These are phyloP conservation scores for Tortrix viridana DNA, from an alignment of 2,888 invertebrate genomes.

Conservation along the genomic window DNA sequence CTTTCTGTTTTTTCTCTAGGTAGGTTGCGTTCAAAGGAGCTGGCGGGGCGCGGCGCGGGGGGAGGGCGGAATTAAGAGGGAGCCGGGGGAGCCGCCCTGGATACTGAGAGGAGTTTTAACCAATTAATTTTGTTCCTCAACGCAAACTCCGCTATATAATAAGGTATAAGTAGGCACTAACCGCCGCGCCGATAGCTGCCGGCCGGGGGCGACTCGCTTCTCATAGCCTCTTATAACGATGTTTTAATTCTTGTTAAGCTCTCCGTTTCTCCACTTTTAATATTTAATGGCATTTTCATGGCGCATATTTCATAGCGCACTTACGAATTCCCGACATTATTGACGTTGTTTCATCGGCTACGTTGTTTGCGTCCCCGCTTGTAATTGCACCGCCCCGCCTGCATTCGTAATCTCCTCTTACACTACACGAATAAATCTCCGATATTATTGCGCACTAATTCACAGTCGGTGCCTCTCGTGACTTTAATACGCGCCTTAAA, in stretches of 20 bases:
- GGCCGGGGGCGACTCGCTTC: slow-evolving; percentile 74
- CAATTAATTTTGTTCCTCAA: slow-evolving; percentile 86
- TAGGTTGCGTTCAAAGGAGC: slow-evolving; percentile 85
- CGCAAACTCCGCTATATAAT: slow-evolving; percentile 85
- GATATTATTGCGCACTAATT: not conserved
- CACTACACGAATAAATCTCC: not conserved
- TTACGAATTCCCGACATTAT: slow-evolving; percentile 78
- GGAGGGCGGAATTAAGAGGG: slow-evolving; percentile 77
- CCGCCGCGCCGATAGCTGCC: slow-evolving; percentile 81
- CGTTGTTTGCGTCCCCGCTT: slow-evolving; percentile 58
- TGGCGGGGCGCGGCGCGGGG: slow-evolving; percentile 67
- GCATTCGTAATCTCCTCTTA: slow-evolving; percentile 2
- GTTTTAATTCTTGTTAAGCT: slow-evolving; percentile 85
- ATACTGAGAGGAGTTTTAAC: slow-evolving; percentile 86
- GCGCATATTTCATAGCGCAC: slow-evolving; percentile 81
- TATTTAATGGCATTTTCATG: slow-evolving; percentile 84
- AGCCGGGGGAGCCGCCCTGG: slow-evolving; percentile 77
- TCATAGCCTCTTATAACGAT: slow-evolving; percentile 80
- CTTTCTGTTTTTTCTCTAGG: slow-evolving; percentile 85
- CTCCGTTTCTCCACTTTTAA: slow-evolving; percentile 84
- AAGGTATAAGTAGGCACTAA: slow-evolving; percentile 85
- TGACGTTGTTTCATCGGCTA: slow-evolving; percentile 66
- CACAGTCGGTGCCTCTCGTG: not conserved
- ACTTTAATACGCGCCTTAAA: not conserved
- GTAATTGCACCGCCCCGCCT: slow-evolving; percentile 46